Percentiles rank a stretch among this genome's conserved stretches.
Evolutionary conservation across 1,140 invertebrate genomes (phyloP).

Genomic region (Uloborus diversus): DNA sequence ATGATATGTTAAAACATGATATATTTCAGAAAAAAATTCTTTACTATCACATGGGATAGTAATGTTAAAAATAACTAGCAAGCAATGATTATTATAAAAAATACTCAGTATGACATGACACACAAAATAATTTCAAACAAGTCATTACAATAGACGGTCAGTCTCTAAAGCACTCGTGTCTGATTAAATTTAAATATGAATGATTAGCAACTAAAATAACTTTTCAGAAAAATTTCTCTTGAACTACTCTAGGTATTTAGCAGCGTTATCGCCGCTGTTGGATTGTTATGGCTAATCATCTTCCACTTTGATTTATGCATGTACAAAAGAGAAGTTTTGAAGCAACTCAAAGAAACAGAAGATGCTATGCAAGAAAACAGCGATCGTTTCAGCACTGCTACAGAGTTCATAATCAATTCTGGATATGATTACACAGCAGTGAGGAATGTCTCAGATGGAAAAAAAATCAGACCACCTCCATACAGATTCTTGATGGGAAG

Average conservation of each 20-base stretch:
- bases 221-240: too few relatives aligned
- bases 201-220: too few relatives aligned
- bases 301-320: constrained; percentile 58
- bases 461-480: constrained; percentile 53
- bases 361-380: constrained; percentile 26
- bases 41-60: too few relatives aligned
- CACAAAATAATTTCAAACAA: too few relatives aligned
- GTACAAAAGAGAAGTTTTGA: constrained; percentile 58
- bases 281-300: constrained; percentile 58
- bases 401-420: constrained; percentile 57
- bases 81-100: too few relatives aligned
- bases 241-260: constrained; percentile 47
- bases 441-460: constrained; percentile 57
- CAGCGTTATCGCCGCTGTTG: constrained; percentile 39
- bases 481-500: constrained; percentile 66
- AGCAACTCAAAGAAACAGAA: constrained; percentile 47
- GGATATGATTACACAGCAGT: constrained; percentile 61
- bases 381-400: constrained; percentile 51
- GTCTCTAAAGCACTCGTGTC: too few relatives aligned
- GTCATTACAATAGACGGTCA: too few relatives aligned
- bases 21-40: too few relatives aligned
- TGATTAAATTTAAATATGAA: too few relatives aligned
- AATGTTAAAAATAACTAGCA: too few relatives aligned
- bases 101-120: too few relatives aligned
- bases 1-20: too few relatives aligned